Evolutionary conservation across 2,888 invertebrate genomes (phyloP).

Genomic region (Spialia ferax): DNA sequence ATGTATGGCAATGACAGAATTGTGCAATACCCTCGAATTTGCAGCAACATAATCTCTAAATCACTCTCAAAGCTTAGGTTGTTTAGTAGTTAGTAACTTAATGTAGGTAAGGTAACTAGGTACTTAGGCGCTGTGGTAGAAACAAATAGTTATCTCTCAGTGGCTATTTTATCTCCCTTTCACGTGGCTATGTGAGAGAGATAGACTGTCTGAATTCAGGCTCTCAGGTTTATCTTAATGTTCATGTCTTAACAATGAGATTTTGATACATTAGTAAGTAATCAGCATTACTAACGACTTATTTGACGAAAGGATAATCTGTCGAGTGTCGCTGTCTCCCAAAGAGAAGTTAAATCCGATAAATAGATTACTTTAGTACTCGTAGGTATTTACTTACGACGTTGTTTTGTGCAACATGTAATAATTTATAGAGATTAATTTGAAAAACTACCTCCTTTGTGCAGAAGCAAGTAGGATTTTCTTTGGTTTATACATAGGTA

Average conservation of each 20-base stretch:
- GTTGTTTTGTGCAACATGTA: slow-evolving; percentile 10
- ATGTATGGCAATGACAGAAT: no score
- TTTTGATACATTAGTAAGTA: slow-evolving; percentile 20
- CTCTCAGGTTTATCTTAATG: background rate
- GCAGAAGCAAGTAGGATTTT: background rate
- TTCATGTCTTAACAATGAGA: slow-evolving; percentile 12
- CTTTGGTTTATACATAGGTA: no score
- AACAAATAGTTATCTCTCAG: no score
- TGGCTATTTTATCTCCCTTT: no score
- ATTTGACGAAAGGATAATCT: slow-evolving; percentile 17
- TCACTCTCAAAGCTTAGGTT: no score
- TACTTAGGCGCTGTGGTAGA: no score
- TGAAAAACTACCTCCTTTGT: background rate
- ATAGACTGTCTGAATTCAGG: background rate
- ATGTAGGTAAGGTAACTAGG: no score
- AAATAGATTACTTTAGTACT: slow-evolving; percentile 4
- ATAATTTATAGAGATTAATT: background rate
- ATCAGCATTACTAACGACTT: slow-evolving; percentile 12
- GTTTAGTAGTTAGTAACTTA: no score
- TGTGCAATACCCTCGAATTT: no score
- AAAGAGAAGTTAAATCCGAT: slow-evolving; percentile 6
- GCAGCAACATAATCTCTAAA: no score
- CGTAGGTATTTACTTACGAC: no score
- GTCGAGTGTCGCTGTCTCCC: background rate
- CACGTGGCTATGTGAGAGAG: no score